These are phyloP conservation scores for Metridium senile DNA, from an alignment of 92 coral and sea anemone genomes.

Conservation along the genomic window DNA sequence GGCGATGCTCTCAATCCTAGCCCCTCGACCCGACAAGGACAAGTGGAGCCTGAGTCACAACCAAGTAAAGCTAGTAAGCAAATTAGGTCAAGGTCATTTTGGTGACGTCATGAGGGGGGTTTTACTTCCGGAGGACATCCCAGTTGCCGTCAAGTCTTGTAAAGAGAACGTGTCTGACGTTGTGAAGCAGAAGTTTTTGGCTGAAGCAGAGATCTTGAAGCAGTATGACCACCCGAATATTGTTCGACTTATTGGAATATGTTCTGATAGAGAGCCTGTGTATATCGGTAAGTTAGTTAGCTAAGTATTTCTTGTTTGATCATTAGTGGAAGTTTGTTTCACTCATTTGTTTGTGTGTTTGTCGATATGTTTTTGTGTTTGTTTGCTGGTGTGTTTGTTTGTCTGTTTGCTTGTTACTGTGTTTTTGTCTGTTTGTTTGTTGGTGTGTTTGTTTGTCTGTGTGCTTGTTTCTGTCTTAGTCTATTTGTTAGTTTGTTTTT, in stretches of 20 bases:
- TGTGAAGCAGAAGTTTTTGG: conserved; percentile 83
- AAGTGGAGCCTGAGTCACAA: conserved; percentile 76
- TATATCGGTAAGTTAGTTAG: conserved; percentile 92
- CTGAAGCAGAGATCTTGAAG: conserved; percentile 91
- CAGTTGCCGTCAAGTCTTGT: conserved; percentile 92
- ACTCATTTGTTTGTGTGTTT: not conserved
- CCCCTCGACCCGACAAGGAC: conserved; percentile 46
- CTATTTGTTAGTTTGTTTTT: no score
- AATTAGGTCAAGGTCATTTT: conserved; percentile 94
- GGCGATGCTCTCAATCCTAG: conserved; percentile 66
- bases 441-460: no score
- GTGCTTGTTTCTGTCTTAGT: no score
- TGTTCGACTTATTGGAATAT: conserved; percentile 89
- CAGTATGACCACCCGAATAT: conserved; percentile 97
- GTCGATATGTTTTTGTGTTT: not conserved
- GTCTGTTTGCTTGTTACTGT: not conserved
- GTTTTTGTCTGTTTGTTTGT: no score
- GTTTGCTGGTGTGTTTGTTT: not conserved
- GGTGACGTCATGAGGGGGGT: conserved; percentile 96
- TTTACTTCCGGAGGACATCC: conserved; percentile 57
- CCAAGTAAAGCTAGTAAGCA: conserved; percentile 52
- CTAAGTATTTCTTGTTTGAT: no score
- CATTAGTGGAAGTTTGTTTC: not conserved
- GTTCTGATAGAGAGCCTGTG: conserved; percentile 88
- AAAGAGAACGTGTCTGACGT: conserved; percentile 67